Conservation (phyloP, 1,140 invertebrate species). For the Vanessa atalanta region DNA sequence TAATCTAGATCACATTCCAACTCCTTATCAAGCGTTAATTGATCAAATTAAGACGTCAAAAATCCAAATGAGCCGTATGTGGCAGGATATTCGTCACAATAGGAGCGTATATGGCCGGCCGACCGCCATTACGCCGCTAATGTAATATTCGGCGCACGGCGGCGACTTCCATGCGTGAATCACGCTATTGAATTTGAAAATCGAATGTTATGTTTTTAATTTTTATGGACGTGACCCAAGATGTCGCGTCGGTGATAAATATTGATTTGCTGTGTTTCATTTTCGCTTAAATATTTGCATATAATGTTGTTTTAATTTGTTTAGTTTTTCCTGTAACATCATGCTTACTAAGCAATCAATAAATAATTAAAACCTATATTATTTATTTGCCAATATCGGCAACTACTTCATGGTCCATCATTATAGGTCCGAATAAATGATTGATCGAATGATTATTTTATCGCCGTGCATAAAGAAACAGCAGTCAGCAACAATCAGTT, state of each 20-base stretch:
- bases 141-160: conserved; percentile 54
- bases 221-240: conserved; percentile 37
- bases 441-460: not conserved
- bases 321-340: not conserved
- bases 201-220: conserved; percentile 47
- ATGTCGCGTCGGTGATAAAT: conserved; percentile 5
- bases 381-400: no score
- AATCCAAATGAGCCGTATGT: conserved; percentile 47
- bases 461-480: no score
- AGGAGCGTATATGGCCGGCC: conserved; percentile 43
- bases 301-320: not conserved
- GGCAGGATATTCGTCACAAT: conserved; percentile 62
- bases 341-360: no score
- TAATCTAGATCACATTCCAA: conserved; percentile 32
- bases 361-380: no score
- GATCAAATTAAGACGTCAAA: conserved; percentile 52
- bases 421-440: not conserved
- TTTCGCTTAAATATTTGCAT: not conserved
- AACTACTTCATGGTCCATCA: not conserved
- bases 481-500: no score
- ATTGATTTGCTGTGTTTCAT: not conserved
- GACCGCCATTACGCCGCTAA: conserved; percentile 42
- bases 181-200: conserved; percentile 50
- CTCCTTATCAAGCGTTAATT: conserved; percentile 40
- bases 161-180: conserved; percentile 59